Evolutionary conservation across 2,888 invertebrate genomes (phyloP).

Genomic region (Chirona hameri): DNA sequence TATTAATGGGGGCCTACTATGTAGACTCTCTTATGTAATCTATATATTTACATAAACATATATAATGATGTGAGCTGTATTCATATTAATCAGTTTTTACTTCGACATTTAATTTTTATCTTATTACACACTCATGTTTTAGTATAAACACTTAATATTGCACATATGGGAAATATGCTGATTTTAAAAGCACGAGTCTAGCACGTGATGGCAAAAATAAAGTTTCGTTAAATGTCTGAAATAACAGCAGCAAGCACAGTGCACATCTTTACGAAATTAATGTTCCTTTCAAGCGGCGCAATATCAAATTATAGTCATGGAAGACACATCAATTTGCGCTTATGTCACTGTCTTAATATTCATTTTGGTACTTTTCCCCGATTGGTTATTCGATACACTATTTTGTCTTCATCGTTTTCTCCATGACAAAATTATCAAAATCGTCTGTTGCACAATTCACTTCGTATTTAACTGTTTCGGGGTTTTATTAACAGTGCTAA

Average conservation of each 20-base stretch:
- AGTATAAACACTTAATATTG: no score
- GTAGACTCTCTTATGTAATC: no score
- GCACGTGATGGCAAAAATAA: neutral
- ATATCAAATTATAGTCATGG: neutral
- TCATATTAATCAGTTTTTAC: no score
- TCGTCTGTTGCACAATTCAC: neutral
- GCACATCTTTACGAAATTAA: no score
- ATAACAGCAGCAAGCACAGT: no score
- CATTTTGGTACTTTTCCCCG: neutral
- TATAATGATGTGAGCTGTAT: no score
- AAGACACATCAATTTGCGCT: slow-evolving; percentile 2
- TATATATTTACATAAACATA: no score
- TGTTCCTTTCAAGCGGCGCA: no score
- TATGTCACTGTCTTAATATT: neutral
- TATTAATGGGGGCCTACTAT: no score
- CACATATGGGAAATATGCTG: neutral
- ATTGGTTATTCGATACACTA: neutral
- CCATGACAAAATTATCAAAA: neutral
- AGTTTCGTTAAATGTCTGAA: neutral
- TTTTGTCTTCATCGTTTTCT: slow-evolving; percentile 7
- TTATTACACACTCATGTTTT: no score
- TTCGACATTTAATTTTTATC: no score
- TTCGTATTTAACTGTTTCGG: slow-evolving; percentile 5
- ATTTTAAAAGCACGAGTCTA: neutral
- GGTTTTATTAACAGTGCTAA: neutral